Conservation (phyloP, 1,140 invertebrate species). For the Pristionchus pacificus region DNA sequence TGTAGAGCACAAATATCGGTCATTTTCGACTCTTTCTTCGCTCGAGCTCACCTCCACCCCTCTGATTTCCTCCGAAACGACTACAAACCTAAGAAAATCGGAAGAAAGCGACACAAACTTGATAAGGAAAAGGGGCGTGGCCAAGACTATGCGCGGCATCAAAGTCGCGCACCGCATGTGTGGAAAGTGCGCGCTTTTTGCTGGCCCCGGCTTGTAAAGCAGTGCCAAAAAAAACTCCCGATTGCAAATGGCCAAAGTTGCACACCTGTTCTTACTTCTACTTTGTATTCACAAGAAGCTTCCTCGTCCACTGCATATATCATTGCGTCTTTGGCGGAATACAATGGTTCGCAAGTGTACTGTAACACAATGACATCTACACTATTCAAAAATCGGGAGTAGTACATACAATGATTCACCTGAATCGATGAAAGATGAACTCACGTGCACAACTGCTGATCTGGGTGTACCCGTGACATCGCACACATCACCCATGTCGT, state of each 20-base stretch:
- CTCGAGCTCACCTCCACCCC: too few relatives aligned
- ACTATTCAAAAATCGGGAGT: too few relatives aligned
- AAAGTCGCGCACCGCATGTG: neutral
- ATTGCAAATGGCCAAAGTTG: neutral
- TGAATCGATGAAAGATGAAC: neutral
- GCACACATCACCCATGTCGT: neutral
- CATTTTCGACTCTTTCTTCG: too few relatives aligned
- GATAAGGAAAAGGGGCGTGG: neutral
- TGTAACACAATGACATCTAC: too few relatives aligned
- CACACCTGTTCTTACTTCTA: neutral
- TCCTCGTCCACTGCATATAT: neutral
- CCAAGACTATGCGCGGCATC: neutral
- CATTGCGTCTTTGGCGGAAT: neutral
- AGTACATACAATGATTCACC: too few relatives aligned
- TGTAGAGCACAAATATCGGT: too few relatives aligned
- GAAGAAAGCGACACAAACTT: neutral
- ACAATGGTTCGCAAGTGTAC: neutral
- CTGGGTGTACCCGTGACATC: neutral
- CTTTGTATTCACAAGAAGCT: neutral
- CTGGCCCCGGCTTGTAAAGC: too few relatives aligned
- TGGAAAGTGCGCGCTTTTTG: neutral
- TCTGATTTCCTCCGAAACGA: too few relatives aligned
- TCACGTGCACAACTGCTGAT: neutral
- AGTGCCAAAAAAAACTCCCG: too few relatives aligned
- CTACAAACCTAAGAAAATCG: too few relatives aligned